Evolutionary conservation across 2,797 vertebrate species (phyloP), one percentile per base, ranked within the genome.

Genomic region (Myripristis murdjan): DNA sequence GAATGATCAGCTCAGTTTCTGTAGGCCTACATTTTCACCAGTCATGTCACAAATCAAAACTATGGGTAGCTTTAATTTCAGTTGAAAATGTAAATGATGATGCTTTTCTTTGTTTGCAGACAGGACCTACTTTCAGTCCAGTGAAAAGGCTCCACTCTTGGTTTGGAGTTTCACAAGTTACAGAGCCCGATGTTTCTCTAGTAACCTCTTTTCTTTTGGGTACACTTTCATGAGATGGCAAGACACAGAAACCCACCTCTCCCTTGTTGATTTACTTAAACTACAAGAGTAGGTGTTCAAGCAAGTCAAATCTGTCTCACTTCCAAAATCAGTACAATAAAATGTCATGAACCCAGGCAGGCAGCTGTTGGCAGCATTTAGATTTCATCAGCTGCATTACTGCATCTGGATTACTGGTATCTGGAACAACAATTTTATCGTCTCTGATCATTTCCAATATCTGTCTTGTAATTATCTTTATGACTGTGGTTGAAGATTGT

Each of bases 91-190:
- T 8, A 22, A n/a, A n/a, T 3, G 11, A 23, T 24, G 0, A 28
- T 11, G 14, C 18, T 24, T 22, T 35, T 48, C 7, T 51, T 8
- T 24, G 0, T 18, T n/a, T 1, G 6, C 7, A 6, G 16, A n/a
- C 37, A 51, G 16, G 57, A 64, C 58, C 75, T 81, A 79, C 70
- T 87, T 84, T 84, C 70, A 67, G 58, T 9, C 26, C 64, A 76
- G 37, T n/a, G 56, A 18, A 56, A 44, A 31, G 6, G 47, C 12
- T 6, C 11, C 52, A 35, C 56, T 39, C 31, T 47, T 56, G 2
- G 31, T 10, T 22, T 77, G 73, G 59, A 51, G 73, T 75, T 88
- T 75, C 48, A 37, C 20, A 69, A 31, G 60, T 22, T 44, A 9
- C 22, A 49, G 55, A 8, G 14, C 15, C 56, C 64, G 71, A 22